Conservation (phyloP, 2,797 vertebrate genomes). For the Ceryle rudis region DNA sequence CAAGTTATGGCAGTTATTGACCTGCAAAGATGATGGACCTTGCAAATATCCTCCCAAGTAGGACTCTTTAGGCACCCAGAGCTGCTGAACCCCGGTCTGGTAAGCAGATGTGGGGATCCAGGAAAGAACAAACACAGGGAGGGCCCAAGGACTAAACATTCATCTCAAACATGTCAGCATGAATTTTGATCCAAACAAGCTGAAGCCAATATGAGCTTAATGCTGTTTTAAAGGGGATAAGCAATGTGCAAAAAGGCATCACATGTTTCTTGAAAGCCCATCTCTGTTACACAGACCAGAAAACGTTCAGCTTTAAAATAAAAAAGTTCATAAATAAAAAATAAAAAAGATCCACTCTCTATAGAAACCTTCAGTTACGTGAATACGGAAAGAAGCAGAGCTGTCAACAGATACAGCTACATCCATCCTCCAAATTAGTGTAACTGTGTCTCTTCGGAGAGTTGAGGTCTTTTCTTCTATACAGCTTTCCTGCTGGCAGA, state of each 20-base stretch:
- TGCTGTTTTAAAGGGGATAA: not conserved
- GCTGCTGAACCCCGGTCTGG: not conserved
- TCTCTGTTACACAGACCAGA: fast-evolving
- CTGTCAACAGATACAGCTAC: slow-evolving; percentile 12
- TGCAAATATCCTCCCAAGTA: not conserved
- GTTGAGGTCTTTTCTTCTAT: not conserved
- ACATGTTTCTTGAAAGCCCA: not conserved
- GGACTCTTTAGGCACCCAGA: not conserved
- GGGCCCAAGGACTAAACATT: not conserved
- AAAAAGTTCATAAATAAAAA: not conserved
- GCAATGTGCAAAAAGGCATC: not conserved
- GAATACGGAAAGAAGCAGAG: not conserved
- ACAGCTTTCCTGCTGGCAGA: not conserved
- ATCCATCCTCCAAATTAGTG: not conserved
- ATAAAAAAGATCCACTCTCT: not conserved
- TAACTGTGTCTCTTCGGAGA: not conserved
- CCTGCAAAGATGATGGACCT: not conserved
- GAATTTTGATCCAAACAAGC: not conserved
- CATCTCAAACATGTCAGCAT: not conserved
- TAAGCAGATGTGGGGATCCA: not conserved
- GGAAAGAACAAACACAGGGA: not conserved
- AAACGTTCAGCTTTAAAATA: not conserved
- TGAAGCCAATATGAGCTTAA: not conserved
- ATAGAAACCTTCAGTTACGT: not conserved
- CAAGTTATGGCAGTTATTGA: not conserved